phyloP scores from a whole-genome alignment of 2,113 vertebrate genomes.

The Sarotherodon lohbergeri region DNA sequence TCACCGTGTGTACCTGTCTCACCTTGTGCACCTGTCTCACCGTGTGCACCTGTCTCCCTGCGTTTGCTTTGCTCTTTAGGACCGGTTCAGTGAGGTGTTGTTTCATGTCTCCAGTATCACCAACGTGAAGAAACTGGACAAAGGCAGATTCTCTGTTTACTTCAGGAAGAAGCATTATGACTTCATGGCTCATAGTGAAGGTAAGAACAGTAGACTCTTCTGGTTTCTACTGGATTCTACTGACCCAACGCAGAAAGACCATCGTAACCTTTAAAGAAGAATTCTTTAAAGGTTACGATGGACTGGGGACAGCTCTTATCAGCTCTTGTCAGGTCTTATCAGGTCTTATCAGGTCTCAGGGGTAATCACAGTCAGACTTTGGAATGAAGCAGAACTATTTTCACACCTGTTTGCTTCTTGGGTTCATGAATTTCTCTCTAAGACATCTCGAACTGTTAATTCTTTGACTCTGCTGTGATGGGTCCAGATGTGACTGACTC shows the following conservation, averaged over 20 bases:
- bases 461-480: neutral
- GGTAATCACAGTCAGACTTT: neutral
- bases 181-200: constrained; percentile 72
- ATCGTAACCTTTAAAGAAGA: too few relatives aligned
- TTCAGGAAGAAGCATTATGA: constrained; percentile 75
- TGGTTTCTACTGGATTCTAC: neutral
- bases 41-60: neutral
- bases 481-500: neutral
- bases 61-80: constrained; percentile 40
- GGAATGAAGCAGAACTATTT: neutral
- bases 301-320: neutral
- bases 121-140: constrained; percentile 59
- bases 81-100: constrained; percentile 71
- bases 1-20: too few relatives aligned
- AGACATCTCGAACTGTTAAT: neutral
- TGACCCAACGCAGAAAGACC: neutral
- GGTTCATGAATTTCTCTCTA: neutral
- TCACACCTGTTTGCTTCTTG: neutral
- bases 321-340: neutral
- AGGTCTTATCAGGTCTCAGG: neutral
- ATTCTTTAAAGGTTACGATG: neutral
- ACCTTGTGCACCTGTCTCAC: too few relatives aligned
- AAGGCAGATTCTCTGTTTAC: constrained; percentile 61
- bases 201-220: constrained; percentile 6
- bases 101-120: constrained; percentile 74